Conservation (phyloP, 2,113 vertebrate genomes). For the Phocoena sinus region DNA sequence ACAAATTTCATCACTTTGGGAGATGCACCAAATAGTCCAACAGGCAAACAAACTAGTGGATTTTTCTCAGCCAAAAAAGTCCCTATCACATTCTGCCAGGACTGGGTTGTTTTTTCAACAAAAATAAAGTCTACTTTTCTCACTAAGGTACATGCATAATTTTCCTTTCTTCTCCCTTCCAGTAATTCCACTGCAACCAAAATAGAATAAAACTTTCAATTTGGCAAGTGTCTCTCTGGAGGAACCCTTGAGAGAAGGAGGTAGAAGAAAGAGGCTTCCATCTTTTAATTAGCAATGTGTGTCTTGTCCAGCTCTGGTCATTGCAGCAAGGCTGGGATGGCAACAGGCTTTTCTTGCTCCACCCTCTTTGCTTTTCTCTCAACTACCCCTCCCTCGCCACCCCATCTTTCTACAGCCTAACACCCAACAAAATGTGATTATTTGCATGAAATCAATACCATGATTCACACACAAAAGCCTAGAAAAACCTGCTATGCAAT, state of each 20-base stretch:
- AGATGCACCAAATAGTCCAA: not conserved
- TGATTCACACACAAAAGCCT: slow-evolving; percentile 75
- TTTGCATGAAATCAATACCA: slow-evolving; percentile 64
- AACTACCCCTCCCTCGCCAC: not conserved
- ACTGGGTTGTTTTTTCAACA: not conserved
- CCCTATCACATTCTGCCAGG: not conserved
- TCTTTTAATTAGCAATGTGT: slow-evolving; percentile 37
- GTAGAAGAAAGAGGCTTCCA: not conserved
- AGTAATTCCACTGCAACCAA: slow-evolving; percentile 19
- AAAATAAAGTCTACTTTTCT: slow-evolving; percentile 49
- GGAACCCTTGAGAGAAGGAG: slow-evolving; percentile 4
- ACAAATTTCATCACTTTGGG: not conserved
- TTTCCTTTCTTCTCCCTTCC: slow-evolving; percentile 9
- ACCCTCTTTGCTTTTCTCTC: slow-evolving; percentile 49
- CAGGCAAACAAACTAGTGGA: not conserved
- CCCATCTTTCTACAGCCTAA: slow-evolving; percentile 22
- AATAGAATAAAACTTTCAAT: not conserved
- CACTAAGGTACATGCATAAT: slow-evolving; percentile 18
- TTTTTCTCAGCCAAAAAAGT: slow-evolving; percentile 25
- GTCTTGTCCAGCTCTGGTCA: slow-evolving; percentile 14
- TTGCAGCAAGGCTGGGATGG: slow-evolving; percentile 20
- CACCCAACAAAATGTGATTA: slow-evolving; percentile 64
- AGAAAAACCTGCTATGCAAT: slow-evolving; percentile 68
- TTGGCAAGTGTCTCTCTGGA: slow-evolving; percentile 40
- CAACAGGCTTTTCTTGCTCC: slow-evolving; percentile 35